Base-by-base conservation (phyloP, 1,140 invertebrate genomes). In the Hycleus cichorii region DNA sequence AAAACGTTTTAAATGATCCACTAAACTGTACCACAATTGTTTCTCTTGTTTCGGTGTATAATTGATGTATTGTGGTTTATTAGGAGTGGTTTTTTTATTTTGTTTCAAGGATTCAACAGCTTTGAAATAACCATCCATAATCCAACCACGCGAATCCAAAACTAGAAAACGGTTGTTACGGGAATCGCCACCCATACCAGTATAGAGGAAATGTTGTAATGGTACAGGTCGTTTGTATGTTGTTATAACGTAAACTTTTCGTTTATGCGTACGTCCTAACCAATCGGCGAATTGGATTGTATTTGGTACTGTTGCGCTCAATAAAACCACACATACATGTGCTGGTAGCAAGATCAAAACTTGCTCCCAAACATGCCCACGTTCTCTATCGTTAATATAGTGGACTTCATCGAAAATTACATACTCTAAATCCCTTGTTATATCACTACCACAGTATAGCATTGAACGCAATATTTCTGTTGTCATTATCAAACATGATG, bases 351-450 rank as follows among this genome's bases (percentile, higher is more conserved):
- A 82, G 65, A 99, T 99, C 0, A 99, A 78, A 1, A 71, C 94
- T 78, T 99, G 96, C 77, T 99, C 97, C 97, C 97, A 99, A 1
- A 99, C 97, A 68, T 99, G 95, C 11, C 97, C 97, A 64, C 97
- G 89, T 77, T 98, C 95, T 49, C 88, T 83, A 79, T 99, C 93
- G 74, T 98, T 99, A 47, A 99, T 94, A 69, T 99, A 99, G 75
- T 99, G 97, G 25, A 98, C 95, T 80, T 99, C 97, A 76, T 99
- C 97, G 74, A 99, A 99, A 66, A 99, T 95, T 3, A 99, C 97
- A 82, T 94, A 99, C 73, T 99, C 96, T 46, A 99, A 78, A 77
- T 99, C 96, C 52, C 93, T 80, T 3, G 97, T 89, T 50, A 95
- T 86, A 70, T 98, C 94, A 53, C 93, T 94, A 18, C 91, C 94